Evolutionary conservation across 2,797 vertebrate genomes (phyloP), one percentile per base, ranked within the genome.

Genomic region (Megalops cyprinoides): DNA sequence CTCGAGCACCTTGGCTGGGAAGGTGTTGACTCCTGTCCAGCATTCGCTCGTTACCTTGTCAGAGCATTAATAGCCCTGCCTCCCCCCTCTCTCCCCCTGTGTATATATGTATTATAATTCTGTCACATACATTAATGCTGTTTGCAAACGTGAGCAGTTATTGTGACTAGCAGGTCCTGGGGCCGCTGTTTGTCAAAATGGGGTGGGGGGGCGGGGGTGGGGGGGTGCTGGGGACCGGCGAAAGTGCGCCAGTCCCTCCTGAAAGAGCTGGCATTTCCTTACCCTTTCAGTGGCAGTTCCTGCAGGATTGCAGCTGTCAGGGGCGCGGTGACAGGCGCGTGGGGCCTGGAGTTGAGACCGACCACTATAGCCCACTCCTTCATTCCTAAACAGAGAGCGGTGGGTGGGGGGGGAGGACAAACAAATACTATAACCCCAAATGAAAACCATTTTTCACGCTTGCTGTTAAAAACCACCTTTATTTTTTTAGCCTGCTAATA

Each of bases 401-500:
- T 28, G 53, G 46, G 12, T 6, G 67, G 15, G 48, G 65, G 56
- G 31, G 39, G 65, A 77, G 78, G 77, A 78, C 82, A 77, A 87
- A 82, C 81, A 84, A 85, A 71, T 87, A 76, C 42, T 9, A 18
- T 77, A 48, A 80, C 46, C 55, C 80, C 82, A 58, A 79, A 74
- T 82, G 80, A 39, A 44, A 80, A 80, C 79, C 79, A 80, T 80
- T 80, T 80, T 80, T 79, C 78, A 73, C 15, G 14, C 78, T 58
- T 39, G 34, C 37, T 73, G 39, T 15, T 20, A 34, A 71, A 79
- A 67, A 62, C 31, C 94, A 94, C 93, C 94, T 93, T 95, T 95
- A 93, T 42, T n/a, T 93, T 94, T 92, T 92, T 90, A 93, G 62
- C 87, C 83, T 96, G 92, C 96, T 97, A 96, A 97, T 96, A 96